A percentile compares a stretch with the other conserved stretches of the same genome.
These are phyloP conservation scores for Stichodactyla helianthus DNA, from an alignment of 64 coral and sea anemone species.

Conservation along the genomic window DNA sequence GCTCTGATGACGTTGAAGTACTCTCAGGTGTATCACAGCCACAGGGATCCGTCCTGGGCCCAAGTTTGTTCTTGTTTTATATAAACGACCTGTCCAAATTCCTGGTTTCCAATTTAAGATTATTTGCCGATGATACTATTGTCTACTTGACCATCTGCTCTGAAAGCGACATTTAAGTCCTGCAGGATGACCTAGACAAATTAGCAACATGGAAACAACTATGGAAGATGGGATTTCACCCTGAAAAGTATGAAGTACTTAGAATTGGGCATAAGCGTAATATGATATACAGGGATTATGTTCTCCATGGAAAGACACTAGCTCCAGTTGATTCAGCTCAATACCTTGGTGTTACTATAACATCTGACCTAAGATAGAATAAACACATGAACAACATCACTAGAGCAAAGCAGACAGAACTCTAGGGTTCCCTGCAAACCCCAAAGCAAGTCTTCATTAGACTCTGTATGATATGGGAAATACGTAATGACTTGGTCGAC, in stretches of 20 bases:
- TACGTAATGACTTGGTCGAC: too few species aligned
- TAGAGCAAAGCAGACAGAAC: slow-evolving; percentile 19
- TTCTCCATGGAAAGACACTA: slow-evolving; percentile 13
- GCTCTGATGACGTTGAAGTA: neutral
- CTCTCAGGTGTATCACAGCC: neutral
- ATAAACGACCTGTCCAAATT: too few species aligned
- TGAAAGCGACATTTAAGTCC: neutral
- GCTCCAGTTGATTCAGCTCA: neutral
- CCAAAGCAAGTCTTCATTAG: too few species aligned
- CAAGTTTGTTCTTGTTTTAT: too few species aligned
- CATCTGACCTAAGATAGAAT: too few species aligned
- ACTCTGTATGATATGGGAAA: too few species aligned
- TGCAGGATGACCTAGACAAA: neutral
- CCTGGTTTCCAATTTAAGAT: too few species aligned
- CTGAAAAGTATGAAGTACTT: too few species aligned
- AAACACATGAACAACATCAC: slow-evolving; percentile 31
- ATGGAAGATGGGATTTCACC: too few species aligned
- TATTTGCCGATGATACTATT: too few species aligned
- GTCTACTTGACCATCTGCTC: neutral
- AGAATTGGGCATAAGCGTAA: neutral
- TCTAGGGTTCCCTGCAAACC: slow-evolving; percentile 7
- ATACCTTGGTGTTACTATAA: slow-evolving; percentile 34
- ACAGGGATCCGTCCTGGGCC: too few species aligned
- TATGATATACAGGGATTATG: slow-evolving; percentile 7
- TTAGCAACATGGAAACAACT: too few species aligned